Conservation (phyloP, 1,140 invertebrate species). For the Zaprionus ghesquierei region DNA sequence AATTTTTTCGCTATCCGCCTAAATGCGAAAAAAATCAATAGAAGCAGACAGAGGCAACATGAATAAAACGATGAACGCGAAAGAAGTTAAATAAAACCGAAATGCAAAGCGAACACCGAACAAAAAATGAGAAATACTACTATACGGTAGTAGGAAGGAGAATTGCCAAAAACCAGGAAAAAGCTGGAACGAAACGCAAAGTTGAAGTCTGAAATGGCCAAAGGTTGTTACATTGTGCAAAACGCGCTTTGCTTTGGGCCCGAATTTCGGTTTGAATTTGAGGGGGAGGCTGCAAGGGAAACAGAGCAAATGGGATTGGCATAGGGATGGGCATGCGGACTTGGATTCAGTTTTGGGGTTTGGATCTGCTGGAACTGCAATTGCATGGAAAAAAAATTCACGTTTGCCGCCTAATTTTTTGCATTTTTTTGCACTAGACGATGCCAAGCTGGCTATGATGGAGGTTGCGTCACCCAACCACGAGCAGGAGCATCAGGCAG, state of each 20-base stretch:
- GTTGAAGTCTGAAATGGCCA: slow-evolving; percentile 38
- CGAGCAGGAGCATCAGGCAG: too few species aligned
- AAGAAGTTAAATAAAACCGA: slow-evolving; percentile 63
- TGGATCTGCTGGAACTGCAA: slow-evolving; percentile 53
- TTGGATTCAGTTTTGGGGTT: slow-evolving; percentile 3
- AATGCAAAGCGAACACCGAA: slow-evolving; percentile 46
- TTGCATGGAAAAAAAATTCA: slow-evolving; percentile 65
- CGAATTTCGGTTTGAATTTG: not conserved
- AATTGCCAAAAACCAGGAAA: slow-evolving; percentile 27
- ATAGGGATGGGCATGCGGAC: not conserved
- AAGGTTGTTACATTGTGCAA: slow-evolving; percentile 75
- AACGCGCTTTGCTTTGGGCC: slow-evolving; percentile 49
- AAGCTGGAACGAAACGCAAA: slow-evolving; percentile 39
- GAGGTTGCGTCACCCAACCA: slow-evolving; percentile 52
- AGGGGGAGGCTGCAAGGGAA: not conserved
- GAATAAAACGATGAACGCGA: slow-evolving; percentile 67
- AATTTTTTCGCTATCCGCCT: slow-evolving; percentile 42
- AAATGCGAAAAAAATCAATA: slow-evolving; percentile 82
- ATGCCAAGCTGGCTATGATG: slow-evolving; percentile 33
- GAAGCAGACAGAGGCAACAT: slow-evolving; percentile 76
- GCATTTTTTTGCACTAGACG: slow-evolving; percentile 63
- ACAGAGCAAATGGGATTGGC: not conserved
- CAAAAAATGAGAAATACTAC: too few species aligned
- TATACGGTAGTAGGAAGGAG: slow-evolving; percentile 23
- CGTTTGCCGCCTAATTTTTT: slow-evolving; percentile 78